Base-by-base conservation (phyloP, 1,140 invertebrate species). In the Teleopsis dalmanni region DNA sequence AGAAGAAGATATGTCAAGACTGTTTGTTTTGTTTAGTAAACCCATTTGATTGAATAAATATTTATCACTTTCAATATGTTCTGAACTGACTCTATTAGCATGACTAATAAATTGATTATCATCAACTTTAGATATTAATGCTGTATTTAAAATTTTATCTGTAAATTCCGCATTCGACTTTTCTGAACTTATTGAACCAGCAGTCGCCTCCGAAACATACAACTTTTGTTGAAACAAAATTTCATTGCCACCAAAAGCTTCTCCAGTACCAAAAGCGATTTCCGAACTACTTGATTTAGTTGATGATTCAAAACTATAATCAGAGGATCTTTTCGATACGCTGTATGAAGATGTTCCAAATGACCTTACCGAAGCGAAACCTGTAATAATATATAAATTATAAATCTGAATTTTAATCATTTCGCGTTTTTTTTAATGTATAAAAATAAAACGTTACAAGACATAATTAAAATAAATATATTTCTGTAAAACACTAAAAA, bases 361-460 rank as follows among this genome's bases (percentile, higher is more conserved):
- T 19, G 77, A 81, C 49, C 82, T 79, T 74, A 85, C 81, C 3
- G 84, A 86, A 40, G 84, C 78, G 65, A 88, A 87, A 50, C 85
- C 86, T 47, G 81, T 82, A 49, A 27, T n/a, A n/a, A n/a, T n/a
- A n/a, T 8, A 29, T 29, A 29, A 29, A 29, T 8, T 8, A 7
- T 29, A 8, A 8, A 8, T 29, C 13, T 13, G 13, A 29, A 29
- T 29, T 13, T 29, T 29, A 29, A 29, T 8, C 7, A 7, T 29
- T 29, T 29, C 7, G 7, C 27, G 13, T 29, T 29, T 29, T 29
- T 13, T 8, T 8, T 8, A 29, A 8, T 29, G 27, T 8, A 29
- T 8, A 29, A 29, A 29, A 7, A 8, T 29, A 29, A 29, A 29
- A 29, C 27, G 7, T 29, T 29, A 29, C 27, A 29, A 29, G 13